Evolutionary conservation across 2,113 vertebrate species (phyloP).

Genomic region (Vidua chalybeata): DNA sequence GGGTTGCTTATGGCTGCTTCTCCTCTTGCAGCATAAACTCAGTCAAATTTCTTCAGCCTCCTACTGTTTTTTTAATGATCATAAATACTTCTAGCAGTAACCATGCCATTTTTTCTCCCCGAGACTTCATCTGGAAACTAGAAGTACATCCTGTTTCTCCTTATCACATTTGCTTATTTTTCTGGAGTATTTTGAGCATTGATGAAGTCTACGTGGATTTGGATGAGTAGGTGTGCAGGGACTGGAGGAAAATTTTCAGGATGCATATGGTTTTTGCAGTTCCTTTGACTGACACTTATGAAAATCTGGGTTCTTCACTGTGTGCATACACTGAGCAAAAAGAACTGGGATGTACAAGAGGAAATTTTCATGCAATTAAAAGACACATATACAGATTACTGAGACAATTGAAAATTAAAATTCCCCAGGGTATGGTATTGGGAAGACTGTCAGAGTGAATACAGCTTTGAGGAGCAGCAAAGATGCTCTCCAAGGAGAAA

Average conservation of each 20-base stretch:
- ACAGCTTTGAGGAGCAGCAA: neutral
- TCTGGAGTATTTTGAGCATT: neutral
- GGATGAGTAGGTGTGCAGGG: neutral
- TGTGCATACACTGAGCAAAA: neutral
- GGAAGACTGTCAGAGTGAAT: neutral
- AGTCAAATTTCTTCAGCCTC: neutral
- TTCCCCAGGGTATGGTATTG: neutral
- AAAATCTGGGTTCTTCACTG: neutral
- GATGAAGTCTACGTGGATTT: neutral
- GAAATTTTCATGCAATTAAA: neutral
- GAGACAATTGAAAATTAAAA: neutral
- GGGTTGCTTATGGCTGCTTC: neutral
- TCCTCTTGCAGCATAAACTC: neutral
- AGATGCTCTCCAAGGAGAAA: slow-evolving; percentile 2
- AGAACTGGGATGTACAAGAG: neutral
- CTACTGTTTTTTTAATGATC: neutral
- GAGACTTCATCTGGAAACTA: neutral
- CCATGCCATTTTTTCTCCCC: neutral
- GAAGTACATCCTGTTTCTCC: neutral
- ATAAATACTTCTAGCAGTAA: neutral
- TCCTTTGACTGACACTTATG: neutral
- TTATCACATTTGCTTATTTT: neutral
- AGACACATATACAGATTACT: neutral
- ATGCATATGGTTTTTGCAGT: neutral
- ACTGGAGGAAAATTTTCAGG: neutral